A percentile compares a stretch with the other conserved stretches of the same genome.
These are phyloP conservation scores for Tangara arthus DNA, from an alignment of 2,797 vertebrate genomes.

Conservation along the genomic window DNA sequence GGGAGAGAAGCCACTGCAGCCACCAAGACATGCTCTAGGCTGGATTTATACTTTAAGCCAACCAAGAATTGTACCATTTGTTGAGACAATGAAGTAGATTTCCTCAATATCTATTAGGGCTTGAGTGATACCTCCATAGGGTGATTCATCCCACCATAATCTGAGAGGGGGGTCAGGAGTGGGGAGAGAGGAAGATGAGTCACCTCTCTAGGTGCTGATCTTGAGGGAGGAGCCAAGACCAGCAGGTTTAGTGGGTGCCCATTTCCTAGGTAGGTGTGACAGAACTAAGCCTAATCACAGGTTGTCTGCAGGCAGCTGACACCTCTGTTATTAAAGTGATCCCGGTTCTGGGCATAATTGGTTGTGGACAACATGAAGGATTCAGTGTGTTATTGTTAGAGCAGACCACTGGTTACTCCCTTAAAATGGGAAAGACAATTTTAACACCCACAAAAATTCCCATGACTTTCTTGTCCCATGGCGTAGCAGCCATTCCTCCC, in stretches of 20 bases:
- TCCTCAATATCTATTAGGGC: neutral
- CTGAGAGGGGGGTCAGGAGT: neutral
- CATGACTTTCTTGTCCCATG: neutral
- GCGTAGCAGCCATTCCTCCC: rapidly evolving
- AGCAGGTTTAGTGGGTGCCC: neutral
- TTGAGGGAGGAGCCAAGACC: neutral
- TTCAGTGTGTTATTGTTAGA: neutral
- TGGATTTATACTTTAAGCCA: neutral
- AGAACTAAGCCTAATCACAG: slow-evolving; percentile 26
- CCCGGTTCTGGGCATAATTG: neutral
- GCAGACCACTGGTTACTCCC: neutral
- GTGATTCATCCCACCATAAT: neutral
- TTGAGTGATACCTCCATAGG: neutral
- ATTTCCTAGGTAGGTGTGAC: neutral
- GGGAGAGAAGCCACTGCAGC: neutral
- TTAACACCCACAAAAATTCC: neutral
- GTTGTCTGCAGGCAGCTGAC: slow-evolving; percentile 13
- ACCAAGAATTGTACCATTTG: neutral
- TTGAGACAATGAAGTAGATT: neutral
- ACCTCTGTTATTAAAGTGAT: slow-evolving; percentile 47
- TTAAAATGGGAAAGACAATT: neutral
- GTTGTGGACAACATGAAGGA: slow-evolving; percentile 20
- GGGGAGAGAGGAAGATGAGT: neutral
- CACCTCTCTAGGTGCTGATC: neutral
- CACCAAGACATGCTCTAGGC: neutral